Evolutionary conservation across 2,113 vertebrate genomes (phyloP), one percentile per base, ranked within the genome.

Genomic region (Tychaedon coryphoeus): DNA sequence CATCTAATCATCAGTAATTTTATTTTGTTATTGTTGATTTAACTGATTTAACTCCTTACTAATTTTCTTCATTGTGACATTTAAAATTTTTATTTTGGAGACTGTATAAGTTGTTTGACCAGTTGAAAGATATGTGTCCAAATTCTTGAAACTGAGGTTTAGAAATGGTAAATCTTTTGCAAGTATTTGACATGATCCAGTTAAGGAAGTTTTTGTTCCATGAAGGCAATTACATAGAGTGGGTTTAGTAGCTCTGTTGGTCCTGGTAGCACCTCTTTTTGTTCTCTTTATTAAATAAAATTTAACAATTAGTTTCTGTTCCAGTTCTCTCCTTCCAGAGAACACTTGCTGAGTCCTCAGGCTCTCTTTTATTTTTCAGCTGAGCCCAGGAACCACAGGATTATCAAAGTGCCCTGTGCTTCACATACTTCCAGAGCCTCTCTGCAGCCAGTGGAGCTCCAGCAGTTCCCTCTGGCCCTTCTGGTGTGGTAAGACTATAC

Each of bases 101-200:
- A 62, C 15, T 25, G 4, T 40, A 47, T 36, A 14, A 74, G 12
- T 54, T 36, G 8, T 36, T 25, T 48, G 29, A 64, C 15, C 19
- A 72, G 19, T 24, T 76, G 34, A 47, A 29, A 62, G 24, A 19
- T 48, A n/a, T 0, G 1, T 38, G 45, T 74, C 42, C 48, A 74
- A 34, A 72, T 60, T 86, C 43, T 85, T 64, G 25, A 91, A 69
- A 14, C 3, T 77, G 17, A 70, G 7, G 13, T 29, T 15, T 1
- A 2, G 42, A 79, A 85, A 66, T 0, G 0, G 8, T 19, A 70
- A 12, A 12, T n/a, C 4, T 76, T 73, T 38, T 65, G 22, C 34
- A 71, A 85, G 18, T 71, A 45, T 45, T 56, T 1, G 1, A 36
- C 4, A 6, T 12, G 15, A 47, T 31, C 20, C 20, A 64, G 11